Evolutionary conservation across 2,888 invertebrate species (phyloP), one percentile per base, ranked within the genome.

Genomic region (Megastigmus dorsalis): DNA sequence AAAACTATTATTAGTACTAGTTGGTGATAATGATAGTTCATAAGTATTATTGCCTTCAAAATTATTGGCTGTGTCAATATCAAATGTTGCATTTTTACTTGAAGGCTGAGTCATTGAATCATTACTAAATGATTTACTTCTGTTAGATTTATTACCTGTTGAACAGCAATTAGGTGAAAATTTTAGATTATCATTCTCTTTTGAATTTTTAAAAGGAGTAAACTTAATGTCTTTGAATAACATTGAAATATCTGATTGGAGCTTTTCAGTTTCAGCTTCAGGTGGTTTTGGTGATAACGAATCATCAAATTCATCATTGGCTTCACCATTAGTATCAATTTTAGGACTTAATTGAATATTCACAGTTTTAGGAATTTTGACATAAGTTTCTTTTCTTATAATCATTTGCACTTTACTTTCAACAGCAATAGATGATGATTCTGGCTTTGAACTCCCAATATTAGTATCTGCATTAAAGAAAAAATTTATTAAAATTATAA

Each of bases 361-460:
- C 15, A 68, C 36, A 55, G 28, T 38, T 50, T 33, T 76, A 6
- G 79, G 77, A 28, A 78, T 57, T 30, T 79, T 83, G 0, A 81
- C 45, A 33, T 84, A 86, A 0, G 86, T 86, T 43, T 82, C 82
- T 15, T 86, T 78, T 26, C 85, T 77, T 23, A 84, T 55, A n/a
- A 23, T 38, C 30, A 52, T 23, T 41, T 70, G 33, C 26, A 28
- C 43, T 57, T 63, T 54, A 26, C 26, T 76, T 60, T 74, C 45
- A 9, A 57, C 41, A 54, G 65, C 69, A n/a, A 74, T 5, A 20
- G 18, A 20, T 20, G 54, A 38, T 26, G 23, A 41, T 52, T 52
- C 73, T 43, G 41, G 28, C 63, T 38, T n/a, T 38, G n/a, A 59
- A 26, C n/a, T 55, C 38, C 57, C 20, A 38, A 70, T 60, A 43